Evolutionary conservation across 2,113 vertebrate genomes (phyloP).

Genomic region (Pelusios castaneus): DNA sequence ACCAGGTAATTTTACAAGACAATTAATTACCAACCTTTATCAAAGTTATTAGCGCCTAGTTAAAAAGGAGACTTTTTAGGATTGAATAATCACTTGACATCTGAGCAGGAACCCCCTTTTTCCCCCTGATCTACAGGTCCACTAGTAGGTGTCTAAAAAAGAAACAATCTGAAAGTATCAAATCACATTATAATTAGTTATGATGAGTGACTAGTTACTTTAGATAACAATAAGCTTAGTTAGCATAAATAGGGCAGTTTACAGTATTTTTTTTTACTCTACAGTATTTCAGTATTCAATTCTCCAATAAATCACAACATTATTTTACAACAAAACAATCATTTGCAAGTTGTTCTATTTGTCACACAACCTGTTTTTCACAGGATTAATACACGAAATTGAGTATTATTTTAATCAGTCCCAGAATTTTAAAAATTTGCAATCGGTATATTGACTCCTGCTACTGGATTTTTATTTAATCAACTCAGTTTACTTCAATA

Average conservation of each 20-base stretch:
- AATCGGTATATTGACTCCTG: not conserved
- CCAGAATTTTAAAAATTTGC: not conserved
- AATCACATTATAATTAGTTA: not conserved
- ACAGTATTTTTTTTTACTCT: not conserved
- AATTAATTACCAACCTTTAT: conserved; percentile 12
- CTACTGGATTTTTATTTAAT: not conserved
- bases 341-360: not conserved
- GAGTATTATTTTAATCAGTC: not conserved
- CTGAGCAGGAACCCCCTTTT: not conserved
- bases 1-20: not conserved
- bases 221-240: not conserved
- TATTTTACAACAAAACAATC: not conserved
- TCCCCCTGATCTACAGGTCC: not conserved
- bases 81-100: conserved; percentile 8
- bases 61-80: not conserved
- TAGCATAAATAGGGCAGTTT: not conserved
- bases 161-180: not conserved
- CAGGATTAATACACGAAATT: not conserved
- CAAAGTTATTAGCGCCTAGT: conserved; percentile 1
- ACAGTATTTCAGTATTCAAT: not conserved
- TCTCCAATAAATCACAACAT: not conserved
- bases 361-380: conserved; percentile 4
- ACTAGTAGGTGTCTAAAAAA: not conserved
- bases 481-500: not conserved
- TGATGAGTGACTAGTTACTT: conserved; percentile 11